Evolutionary conservation across 1,140 invertebrate genomes (phyloP), one percentile per base, ranked within the genome.

Genomic region (Charaxes varanes): DNA sequence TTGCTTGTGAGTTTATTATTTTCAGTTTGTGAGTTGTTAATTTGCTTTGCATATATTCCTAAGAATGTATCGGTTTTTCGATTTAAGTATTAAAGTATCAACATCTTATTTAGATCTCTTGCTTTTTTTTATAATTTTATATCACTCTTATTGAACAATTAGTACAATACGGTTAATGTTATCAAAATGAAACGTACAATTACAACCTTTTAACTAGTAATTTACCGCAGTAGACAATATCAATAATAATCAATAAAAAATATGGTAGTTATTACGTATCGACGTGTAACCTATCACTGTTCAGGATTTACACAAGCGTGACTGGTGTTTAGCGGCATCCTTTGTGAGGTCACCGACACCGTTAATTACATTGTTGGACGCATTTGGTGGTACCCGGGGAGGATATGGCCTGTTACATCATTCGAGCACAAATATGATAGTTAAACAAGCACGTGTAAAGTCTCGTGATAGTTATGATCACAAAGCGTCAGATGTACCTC

Each of bases 381-480:
- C 8, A 13, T 32, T 43, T n/a, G n/a, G 13, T 12, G 33, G 13
- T 34, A 17, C 14, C n/a, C 3, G n/a, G n/a, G n/a, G n/a, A n/a
- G 26, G 10, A 7, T n/a, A 28, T 17, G 21, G 27, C 7, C 22
- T 46, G 37, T 50, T 49, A 49, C 41, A 37, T 37, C 34, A 37
- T 16, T 4, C 15, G 7, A 7, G 2, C 15, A 22, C 16, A 17
- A 7, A 23, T 23, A 8, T 23, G 10, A 36, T n/a, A n/a, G n/a
- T n/a, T n/a, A n/a, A n/a, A n/a, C n/a, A n/a, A n/a, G n/a, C n/a
- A n/a, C n/a, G n/a, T n/a, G n/a, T n/a, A n/a, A n/a, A n/a, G n/a
- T n/a, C n/a, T n/a, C n/a, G n/a, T n/a, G n/a, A n/a, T n/a, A n/a
- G n/a, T n/a, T n/a, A n/a, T n/a, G n/a, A n/a, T n/a, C n/a, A n/a